These are phyloP conservation scores for Drosophila parvula DNA, from an alignment of 1,140 invertebrate species.

Conservation along the genomic window DNA sequence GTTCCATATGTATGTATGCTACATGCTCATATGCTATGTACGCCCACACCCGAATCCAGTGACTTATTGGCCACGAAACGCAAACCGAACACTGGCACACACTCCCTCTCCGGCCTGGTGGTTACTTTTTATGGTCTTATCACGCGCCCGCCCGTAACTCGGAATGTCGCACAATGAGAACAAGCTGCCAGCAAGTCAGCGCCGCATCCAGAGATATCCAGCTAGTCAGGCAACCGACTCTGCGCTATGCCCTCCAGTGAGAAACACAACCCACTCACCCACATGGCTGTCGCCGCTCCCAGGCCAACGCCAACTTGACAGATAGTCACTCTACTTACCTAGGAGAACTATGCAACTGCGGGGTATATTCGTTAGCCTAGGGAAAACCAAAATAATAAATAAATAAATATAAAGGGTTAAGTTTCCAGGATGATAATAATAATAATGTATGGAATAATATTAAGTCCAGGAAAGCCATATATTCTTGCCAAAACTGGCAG, in stretches of 20 bases:
- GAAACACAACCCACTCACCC: conserved; percentile 34
- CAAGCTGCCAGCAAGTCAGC: conserved; percentile 23
- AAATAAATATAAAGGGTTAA: neutral
- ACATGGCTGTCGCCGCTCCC: conserved; percentile 46
- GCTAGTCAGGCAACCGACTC: conserved; percentile 22
- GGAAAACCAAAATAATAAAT: neutral
- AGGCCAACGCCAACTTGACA: conserved; percentile 34
- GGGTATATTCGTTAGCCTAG: neutral
- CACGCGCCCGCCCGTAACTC: conserved; percentile 41
- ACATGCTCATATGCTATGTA: neutral
- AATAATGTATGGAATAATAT: neutral
- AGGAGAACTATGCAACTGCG: conserved; percentile 22
- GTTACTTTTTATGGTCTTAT: conserved; percentile 55
- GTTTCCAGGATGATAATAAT: too few species aligned
- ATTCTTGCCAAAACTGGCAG: neutral
- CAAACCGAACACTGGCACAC: conserved; percentile 38
- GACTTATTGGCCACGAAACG: conserved; percentile 56
- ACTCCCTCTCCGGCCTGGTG: conserved; percentile 3
- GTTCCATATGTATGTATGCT: conserved; percentile 5
- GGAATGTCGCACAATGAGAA: conserved; percentile 58
- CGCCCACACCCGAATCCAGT: conserved; percentile 28
- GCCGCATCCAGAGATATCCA: conserved; percentile 1
- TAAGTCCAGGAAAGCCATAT: neutral
- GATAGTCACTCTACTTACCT: conserved; percentile 33
- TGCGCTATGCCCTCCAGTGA: neutral